Evolutionary conservation across 35 echinoderm and acorn worm species (phyloP), one percentile per base, ranked within the genome.

Genomic region (Ophioderma brevispina): DNA sequence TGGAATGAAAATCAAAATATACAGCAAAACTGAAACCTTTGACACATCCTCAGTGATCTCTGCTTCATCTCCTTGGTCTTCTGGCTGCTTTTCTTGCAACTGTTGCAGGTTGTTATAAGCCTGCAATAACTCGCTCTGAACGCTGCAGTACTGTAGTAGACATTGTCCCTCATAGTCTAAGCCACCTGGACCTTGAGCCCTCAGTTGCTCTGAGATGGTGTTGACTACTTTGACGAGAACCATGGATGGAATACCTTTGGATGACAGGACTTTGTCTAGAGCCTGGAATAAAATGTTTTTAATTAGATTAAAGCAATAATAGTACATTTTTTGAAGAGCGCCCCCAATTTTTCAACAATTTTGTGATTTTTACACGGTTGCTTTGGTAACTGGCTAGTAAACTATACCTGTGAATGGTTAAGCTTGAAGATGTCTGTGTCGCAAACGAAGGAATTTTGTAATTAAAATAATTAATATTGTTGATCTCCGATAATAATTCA

Each of bases 161-260:
- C 94, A 87, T 55, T 90, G 88, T 46, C 91, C 93, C 80, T 99
- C 97, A 52, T 99, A 99, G 87, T 95, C 93, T 41, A 95, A 37
- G 11, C 85, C 77, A 43, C 89, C 77, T 19, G 82, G 87, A 25
- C 76, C 88, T 49, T 99, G 97, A 28, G 90, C 80, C 28, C 70
- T 19, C 1, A 99, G 85, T 25, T 89, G 85, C 10, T 50, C 35
- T 0, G 76, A 55, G 1, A 99, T 79, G 30, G 76, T 59, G 11
- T 82, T 78, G 59, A 99, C 82, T 0, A 95, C 70, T 32, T 90
- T 75, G 19, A 95, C 43, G 13, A 92, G 80, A 3, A 92, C 91
- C 17, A 89, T 76, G 0, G 94, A 84, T 28, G 86, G 40, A 39
- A 92, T 86, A 64, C 91, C 94, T 87, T 85, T 87, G 5, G 91